Conservation (phyloP, 2,888 invertebrate genomes). For the Ethmia dodecea region DNA sequence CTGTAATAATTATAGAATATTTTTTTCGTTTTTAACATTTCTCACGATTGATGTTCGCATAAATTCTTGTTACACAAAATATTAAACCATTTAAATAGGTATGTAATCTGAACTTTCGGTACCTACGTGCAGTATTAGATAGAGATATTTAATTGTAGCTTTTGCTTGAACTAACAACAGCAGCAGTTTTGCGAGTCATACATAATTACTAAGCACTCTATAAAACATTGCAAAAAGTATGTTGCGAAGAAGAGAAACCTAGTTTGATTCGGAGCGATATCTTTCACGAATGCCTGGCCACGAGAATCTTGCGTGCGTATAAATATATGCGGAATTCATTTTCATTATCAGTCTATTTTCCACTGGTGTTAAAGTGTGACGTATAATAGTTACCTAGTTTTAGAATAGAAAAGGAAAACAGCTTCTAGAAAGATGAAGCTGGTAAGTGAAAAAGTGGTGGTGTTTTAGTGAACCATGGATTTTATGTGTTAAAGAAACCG, state of each 20-base stretch:
- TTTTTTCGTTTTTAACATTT: slow-evolving; percentile 2
- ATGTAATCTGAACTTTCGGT: too few species aligned
- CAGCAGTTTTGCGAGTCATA: slow-evolving; percentile 19
- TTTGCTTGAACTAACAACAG: slow-evolving; percentile 25
- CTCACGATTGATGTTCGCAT: slow-evolving; percentile 1
- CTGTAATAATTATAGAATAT: slow-evolving; percentile 3
- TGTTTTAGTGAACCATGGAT: slow-evolving; percentile 27
- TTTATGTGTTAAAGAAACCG: slow-evolving; percentile 25
- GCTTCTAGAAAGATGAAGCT: slow-evolving; percentile 68
- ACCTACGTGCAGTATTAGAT: too few species aligned
- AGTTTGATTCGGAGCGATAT: slow-evolving; percentile 46
- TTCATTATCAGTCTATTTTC: slow-evolving; percentile 72
- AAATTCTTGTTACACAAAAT: too few species aligned
- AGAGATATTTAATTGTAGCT: too few species aligned
- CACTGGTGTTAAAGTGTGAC: slow-evolving; percentile 59
- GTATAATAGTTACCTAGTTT: slow-evolving; percentile 42
- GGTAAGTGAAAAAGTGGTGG: slow-evolving; percentile 58
- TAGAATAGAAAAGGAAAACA: slow-evolving; percentile 29
- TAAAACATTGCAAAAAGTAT: slow-evolving; percentile 24
- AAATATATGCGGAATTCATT: slow-evolving; percentile 76
- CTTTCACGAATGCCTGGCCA: slow-evolving; percentile 73
- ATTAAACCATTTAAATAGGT: too few species aligned
- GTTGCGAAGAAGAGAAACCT: slow-evolving; percentile 50
- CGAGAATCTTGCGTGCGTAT: slow-evolving; percentile 62
- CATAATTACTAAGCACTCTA: slow-evolving; percentile 17